phyloP scores from a whole-genome alignment of 2,113 vertebrate species.

The Lontra canadensis region DNA sequence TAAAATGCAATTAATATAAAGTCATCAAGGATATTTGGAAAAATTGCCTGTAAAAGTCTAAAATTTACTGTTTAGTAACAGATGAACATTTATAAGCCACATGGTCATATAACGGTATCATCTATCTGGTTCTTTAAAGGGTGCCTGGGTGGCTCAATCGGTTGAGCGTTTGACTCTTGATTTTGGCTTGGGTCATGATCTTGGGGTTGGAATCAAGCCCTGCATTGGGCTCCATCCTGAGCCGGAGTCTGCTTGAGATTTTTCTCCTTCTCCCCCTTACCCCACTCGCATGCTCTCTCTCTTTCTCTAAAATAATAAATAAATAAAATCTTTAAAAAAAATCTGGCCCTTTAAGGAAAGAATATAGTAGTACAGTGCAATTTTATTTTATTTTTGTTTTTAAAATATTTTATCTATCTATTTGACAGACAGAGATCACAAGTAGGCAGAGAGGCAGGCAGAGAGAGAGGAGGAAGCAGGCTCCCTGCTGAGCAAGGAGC shows the following conservation, averaged over 20 bases:
- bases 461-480: too few relatives aligned
- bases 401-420: too few relatives aligned
- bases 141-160: not conserved
- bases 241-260: not conserved
- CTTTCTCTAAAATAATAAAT: not conserved
- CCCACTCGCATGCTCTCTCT: fast-evolving
- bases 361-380: not conserved
- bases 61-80: not conserved
- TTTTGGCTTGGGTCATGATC: not conserved
- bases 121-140: not conserved
- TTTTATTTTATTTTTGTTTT: not conserved
- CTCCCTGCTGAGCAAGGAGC: too few relatives aligned
- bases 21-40: not conserved
- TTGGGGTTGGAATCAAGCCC: not conserved
- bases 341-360: not conserved
- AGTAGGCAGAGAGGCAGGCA: too few relatives aligned
- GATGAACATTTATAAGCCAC: not conserved
- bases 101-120: not conserved
- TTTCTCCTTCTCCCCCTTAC: not conserved
- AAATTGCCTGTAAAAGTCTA: not conserved
- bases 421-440: too few relatives aligned
- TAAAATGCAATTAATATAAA: not conserved
- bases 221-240: not conserved
- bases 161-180: not conserved
- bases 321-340: not conserved